These are phyloP conservation scores for Scylla paramamosain DNA, from an alignment of 1,140 invertebrate genomes.

Conservation along the genomic window DNA sequence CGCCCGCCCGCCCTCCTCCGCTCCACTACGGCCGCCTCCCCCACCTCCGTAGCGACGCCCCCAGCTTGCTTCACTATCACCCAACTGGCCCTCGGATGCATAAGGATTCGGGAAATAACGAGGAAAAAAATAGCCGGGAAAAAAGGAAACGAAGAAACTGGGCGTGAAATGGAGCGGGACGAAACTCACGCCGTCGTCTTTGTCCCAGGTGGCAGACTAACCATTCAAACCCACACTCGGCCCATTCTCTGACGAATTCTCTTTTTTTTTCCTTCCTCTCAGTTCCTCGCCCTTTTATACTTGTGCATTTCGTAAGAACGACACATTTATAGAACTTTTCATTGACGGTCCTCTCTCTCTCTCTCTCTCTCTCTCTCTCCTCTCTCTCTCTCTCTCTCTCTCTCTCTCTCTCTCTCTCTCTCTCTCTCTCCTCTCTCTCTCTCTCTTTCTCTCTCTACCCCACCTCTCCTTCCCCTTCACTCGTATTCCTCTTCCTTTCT, in stretches of 20 bases:
- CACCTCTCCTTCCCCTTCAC: neutral
- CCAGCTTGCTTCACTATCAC: conserved; percentile 26
- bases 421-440: neutral
- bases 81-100: conserved; percentile 16
- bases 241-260: conserved; percentile 47
- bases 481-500: neutral
- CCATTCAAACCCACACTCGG: conserved; percentile 64
- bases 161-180: conserved; percentile 58
- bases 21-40: neutral
- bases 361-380: neutral
- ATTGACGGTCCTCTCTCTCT: conserved; percentile 26
- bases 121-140: conserved; percentile 60
- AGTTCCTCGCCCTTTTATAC: conserved; percentile 67
- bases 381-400: neutral
- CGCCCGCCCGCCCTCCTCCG: neutral
- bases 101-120: conserved; percentile 48
- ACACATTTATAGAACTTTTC: conserved; percentile 71
- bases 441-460: neutral
- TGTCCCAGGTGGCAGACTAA: conserved; percentile 70
- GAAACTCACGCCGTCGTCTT: conserved; percentile 62
- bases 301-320: conserved; percentile 72
- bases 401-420: neutral
- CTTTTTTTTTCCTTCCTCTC: conserved; percentile 54
- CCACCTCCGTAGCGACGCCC: neutral
- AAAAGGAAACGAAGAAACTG: conserved; percentile 49